Conservation (phyloP, 2,797 vertebrate species). For the Acanthopagrus latus region DNA sequence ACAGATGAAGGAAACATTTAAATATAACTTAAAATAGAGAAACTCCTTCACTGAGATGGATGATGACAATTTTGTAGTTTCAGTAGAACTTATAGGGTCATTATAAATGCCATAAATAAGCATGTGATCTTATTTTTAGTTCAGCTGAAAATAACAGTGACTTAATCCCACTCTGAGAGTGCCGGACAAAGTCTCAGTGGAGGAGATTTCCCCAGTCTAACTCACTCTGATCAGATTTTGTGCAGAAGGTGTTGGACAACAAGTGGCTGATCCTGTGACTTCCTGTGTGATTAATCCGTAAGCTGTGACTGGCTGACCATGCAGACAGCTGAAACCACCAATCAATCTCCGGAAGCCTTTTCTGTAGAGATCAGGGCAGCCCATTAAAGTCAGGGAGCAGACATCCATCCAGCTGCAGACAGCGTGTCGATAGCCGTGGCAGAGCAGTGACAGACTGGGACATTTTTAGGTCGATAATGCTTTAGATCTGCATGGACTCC, state of each 20-base stretch:
- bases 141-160: slow-evolving; percentile 12
- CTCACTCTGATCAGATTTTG: slow-evolving; percentile 29
- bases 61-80: no score
- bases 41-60: no score
- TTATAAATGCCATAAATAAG: not conserved
- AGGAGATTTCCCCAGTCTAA: slow-evolving; percentile 4
- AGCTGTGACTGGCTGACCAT: slow-evolving; percentile 42
- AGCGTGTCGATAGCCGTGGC: slow-evolving; percentile 59
- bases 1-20: not conserved
- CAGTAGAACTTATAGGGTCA: not conserved
- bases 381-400: slow-evolving; percentile 64
- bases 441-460: slow-evolving; percentile 46
- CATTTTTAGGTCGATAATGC: slow-evolving; percentile 66
- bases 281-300: slow-evolving; percentile 41
- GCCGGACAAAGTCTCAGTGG: slow-evolving; percentile 8
- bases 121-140: not conserved
- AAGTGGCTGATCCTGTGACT: slow-evolving; percentile 31
- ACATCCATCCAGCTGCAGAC: slow-evolving; percentile 63
- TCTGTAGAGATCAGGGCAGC: slow-evolving; percentile 55
- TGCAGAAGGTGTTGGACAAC: slow-evolving; percentile 31
- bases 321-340: slow-evolving; percentile 44
- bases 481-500: slow-evolving; percentile 59
- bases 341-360: slow-evolving; percentile 61
- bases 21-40: not conserved
- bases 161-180: slow-evolving; percentile 12